phyloP scores from a whole-genome alignment of 2,888 invertebrate genomes.

The Pachycephus smyrnensis region DNA sequence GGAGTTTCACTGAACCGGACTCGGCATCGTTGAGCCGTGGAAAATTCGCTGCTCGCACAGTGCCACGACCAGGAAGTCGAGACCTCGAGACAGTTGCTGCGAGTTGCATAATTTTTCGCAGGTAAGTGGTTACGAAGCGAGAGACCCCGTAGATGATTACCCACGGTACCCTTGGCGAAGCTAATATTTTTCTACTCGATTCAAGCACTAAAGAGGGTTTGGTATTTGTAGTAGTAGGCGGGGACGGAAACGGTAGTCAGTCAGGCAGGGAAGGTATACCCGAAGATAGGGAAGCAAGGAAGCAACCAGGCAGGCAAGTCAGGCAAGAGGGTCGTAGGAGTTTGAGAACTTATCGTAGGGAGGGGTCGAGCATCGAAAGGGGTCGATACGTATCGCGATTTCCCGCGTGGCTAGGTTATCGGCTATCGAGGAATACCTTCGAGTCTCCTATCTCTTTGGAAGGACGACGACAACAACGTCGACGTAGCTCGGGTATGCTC shows the following conservation, averaged over 20 bases:
- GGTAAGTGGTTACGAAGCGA: background rate
- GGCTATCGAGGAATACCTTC: constrained; percentile 15
- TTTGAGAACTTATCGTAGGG: constrained; percentile 33
- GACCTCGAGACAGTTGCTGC: background rate
- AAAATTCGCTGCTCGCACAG: background rate
- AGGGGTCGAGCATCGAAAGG: constrained; percentile 36
- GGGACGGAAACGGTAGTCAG: background rate
- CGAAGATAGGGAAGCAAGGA: background rate
- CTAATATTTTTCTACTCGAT: background rate
- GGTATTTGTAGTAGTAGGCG: background rate
- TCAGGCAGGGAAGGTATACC: background rate
- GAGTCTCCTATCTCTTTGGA: constrained; percentile 3
- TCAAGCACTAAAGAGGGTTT: background rate
- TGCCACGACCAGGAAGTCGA: background rate
- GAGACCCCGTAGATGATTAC: background rate
- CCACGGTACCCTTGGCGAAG: background rate
- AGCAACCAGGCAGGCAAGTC: background rate
- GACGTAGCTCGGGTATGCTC: background rate
- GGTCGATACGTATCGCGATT: constrained; percentile 62
- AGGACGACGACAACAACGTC: constrained; percentile 6
- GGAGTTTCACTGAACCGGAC: background rate
- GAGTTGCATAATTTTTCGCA: background rate
- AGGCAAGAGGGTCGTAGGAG: constrained; percentile 24
- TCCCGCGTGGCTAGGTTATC: constrained; percentile 52
- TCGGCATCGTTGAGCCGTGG: background rate